These are phyloP conservation scores for Laothoe populi DNA, from an alignment of 2,888 invertebrate species.

Conservation along the genomic window DNA sequence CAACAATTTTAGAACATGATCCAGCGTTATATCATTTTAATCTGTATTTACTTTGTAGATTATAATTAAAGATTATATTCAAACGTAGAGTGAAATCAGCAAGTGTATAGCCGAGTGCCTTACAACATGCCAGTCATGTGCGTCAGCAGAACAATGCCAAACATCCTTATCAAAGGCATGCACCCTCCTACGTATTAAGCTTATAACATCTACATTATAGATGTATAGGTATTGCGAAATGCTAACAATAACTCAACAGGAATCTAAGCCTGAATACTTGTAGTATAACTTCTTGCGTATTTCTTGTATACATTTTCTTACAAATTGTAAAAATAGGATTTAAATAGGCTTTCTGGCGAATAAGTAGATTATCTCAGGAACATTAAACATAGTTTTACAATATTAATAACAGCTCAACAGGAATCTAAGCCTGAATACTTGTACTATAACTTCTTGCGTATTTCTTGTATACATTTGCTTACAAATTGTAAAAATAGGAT, in stretches of 20 bases:
- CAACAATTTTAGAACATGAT: too few species aligned
- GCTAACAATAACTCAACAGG: slow-evolving; percentile 70
- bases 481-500: too few species aligned
- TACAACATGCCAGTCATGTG: slow-evolving; percentile 50
- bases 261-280: slow-evolving; percentile 58
- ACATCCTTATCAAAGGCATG: slow-evolving; percentile 80
- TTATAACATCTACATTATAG: slow-evolving; percentile 54
- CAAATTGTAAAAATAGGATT: too few species aligned
- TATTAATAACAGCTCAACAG: slow-evolving; percentile 70
- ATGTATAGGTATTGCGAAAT: slow-evolving; percentile 57
- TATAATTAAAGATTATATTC: background rate
- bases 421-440: slow-evolving; percentile 60
- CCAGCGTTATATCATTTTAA: too few species aligned
- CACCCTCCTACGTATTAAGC: slow-evolving; percentile 66
- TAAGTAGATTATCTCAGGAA: too few species aligned
- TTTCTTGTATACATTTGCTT: too few species aligned
- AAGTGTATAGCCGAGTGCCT: slow-evolving; percentile 12
- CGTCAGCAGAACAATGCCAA: slow-evolving; percentile 67
- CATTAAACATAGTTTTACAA: too few species aligned
- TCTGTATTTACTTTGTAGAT: background rate
- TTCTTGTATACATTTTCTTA: too few species aligned
- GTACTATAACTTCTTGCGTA: slow-evolving; percentile 9
- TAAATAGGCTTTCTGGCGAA: too few species aligned
- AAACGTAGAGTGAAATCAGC: background rate
- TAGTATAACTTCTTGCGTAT: slow-evolving; percentile 11